These are phyloP conservation scores for Bryconaethiops microstoma DNA, from an alignment of 2,797 vertebrate species.

Conservation along the genomic window DNA sequence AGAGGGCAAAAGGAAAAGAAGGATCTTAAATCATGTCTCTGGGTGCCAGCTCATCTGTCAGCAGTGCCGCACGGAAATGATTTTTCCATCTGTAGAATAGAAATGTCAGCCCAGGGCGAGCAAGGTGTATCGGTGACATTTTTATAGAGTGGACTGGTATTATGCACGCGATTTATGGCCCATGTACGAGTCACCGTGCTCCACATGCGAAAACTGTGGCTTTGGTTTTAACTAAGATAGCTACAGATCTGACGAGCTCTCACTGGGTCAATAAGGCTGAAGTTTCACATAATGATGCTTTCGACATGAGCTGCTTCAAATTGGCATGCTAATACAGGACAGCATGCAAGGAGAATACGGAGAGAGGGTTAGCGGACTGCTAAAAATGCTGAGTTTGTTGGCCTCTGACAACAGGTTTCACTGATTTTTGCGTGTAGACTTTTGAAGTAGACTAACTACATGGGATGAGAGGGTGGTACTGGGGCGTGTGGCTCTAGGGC, in stretches of 20 bases:
- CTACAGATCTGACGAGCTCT: neutral
- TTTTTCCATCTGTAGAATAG: conserved; percentile 64
- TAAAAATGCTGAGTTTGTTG: neutral
- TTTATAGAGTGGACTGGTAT: conserved; percentile 59
- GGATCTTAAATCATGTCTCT: conserved; percentile 61
- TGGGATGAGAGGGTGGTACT: no score
- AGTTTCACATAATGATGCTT: neutral
- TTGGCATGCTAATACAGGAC: neutral
- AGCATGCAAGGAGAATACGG: neutral
- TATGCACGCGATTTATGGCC: conserved; percentile 57
- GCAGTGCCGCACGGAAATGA: conserved; percentile 54
- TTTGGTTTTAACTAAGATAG: neutral
- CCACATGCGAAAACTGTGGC: conserved; percentile 31
- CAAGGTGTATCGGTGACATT: conserved; percentile 60
- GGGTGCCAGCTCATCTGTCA: conserved; percentile 62
- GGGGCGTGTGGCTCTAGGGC: no score
- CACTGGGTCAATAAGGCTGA: neutral
- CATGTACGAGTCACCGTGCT: conserved; percentile 8
- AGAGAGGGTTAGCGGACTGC: neutral
- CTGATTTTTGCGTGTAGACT: neutral
- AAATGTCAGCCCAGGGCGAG: conserved; percentile 60
- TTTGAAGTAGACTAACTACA: no score
- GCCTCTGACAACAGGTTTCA: conserved; percentile 6
- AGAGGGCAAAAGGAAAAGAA: conserved; percentile 57
- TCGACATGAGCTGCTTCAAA: conserved; percentile 6